Evolutionary conservation across 2,888 invertebrate species (phyloP).

Genomic region (Embidobia sp.): DNA sequence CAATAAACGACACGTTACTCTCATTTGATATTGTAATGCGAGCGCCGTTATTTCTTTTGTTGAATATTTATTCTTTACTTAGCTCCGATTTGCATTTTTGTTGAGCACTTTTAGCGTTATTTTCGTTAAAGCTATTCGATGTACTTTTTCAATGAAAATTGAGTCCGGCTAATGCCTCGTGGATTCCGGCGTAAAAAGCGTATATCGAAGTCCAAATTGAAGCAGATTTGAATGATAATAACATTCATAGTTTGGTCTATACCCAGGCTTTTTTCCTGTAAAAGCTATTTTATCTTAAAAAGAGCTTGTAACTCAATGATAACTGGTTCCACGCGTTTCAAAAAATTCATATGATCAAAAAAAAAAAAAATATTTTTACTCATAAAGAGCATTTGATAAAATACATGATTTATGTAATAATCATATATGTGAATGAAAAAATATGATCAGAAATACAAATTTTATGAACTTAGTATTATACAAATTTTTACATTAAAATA

Average conservation of each 20-base stretch:
- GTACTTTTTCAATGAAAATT: slow-evolving; percentile 47
- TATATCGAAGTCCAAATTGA: background rate
- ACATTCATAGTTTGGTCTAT: slow-evolving; percentile 7
- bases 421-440: too few species aligned
- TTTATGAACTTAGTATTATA: too few species aligned
- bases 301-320: too few species aligned
- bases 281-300: too few species aligned
- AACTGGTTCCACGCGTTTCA: too few species aligned
- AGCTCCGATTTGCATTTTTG: slow-evolving; percentile 53
- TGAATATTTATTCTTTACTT: slow-evolving; percentile 61
- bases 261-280: too few species aligned
- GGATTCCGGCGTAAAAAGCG: background rate
- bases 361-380: too few species aligned
- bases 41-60: slow-evolving; percentile 44
- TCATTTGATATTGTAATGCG: slow-evolving; percentile 58
- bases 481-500: too few species aligned
- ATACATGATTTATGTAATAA: too few species aligned
- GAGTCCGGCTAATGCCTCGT: slow-evolving; percentile 9
- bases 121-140: slow-evolving; percentile 52
- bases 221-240: slow-evolving; percentile 38
- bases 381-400: too few species aligned
- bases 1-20: slow-evolving; percentile 61
- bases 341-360: too few species aligned
- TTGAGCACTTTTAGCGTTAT: slow-evolving; percentile 44
- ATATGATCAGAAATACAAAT: too few species aligned